Percentiles rank a stretch among this genome's conserved stretches.
phyloP scores from a whole-genome alignment of 2,113 vertebrate genomes.

The Microtus richardsoni region DNA sequence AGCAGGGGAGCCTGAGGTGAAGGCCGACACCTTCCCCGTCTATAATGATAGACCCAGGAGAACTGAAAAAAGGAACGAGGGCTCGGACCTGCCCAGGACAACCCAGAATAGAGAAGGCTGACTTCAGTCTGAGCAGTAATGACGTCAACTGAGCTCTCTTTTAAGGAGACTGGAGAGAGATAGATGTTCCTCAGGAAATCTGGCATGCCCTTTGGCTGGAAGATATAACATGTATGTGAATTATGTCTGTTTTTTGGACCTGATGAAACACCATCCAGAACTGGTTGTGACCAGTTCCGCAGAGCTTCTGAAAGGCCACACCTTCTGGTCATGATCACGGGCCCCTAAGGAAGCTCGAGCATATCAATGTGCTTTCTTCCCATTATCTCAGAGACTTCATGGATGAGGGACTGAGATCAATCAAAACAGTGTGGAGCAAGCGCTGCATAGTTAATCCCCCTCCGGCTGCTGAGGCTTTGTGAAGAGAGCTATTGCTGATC shows the following conservation, averaged over 20 bases:
- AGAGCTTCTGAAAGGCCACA: neutral
- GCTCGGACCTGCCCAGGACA: neutral
- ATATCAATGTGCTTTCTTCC: neutral
- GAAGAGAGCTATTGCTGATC: slow-evolving; percentile 78
- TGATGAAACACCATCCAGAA: neutral
- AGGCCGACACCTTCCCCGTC: neutral
- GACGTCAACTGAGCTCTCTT: neutral
- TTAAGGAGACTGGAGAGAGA: neutral
- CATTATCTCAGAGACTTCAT: neutral
- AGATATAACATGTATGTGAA: neutral
- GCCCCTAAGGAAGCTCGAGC: neutral
- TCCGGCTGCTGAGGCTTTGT: slow-evolving; percentile 71
- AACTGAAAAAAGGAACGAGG: neutral
- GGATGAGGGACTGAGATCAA: slow-evolving; percentile 65
- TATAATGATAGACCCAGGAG: neutral
- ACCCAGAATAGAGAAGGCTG: neutral
- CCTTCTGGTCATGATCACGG: neutral
- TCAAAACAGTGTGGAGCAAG: slow-evolving; percentile 76
- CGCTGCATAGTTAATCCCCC: slow-evolving; percentile 81
- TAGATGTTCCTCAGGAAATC: neutral
- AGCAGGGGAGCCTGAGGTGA: neutral
- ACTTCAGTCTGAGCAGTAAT: neutral
- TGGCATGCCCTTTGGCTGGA: neutral
- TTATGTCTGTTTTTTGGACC: neutral
- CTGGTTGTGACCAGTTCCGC: neutral